Evolutionary conservation across 2,888 invertebrate species (phyloP), one percentile per base, ranked within the genome.

Genomic region (Acheta domesticus): DNA sequence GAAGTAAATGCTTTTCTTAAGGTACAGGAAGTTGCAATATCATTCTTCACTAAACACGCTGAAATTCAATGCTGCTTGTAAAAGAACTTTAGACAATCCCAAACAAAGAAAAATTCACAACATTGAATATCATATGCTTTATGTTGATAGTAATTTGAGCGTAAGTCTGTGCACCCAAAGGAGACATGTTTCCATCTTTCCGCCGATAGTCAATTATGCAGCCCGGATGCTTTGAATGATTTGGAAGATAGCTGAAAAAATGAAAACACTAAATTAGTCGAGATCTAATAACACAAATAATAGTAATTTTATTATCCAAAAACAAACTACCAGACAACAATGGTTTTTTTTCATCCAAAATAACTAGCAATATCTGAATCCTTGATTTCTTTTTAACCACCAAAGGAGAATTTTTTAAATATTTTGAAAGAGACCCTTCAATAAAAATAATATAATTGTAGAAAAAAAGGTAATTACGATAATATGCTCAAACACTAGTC

Each of bases 211-310:
- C 20, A 8, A 36, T 91, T 94, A 96, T 87, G 95, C 96, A 89
- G 95, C 92, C 86, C 96, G 91, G 87, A 96, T 96, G 82, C 96
- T 96, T 87, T 96, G 98, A 85, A 99, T 97, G 85, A 99, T 97
- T 91, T 99, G 98, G 92, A 99, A 98, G 85, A 99, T 92, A 81
- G 98, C 98, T 88, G 89, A 80, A 89, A 90, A 83, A 83, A 84
- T 81, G 83, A 82, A 62, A 36, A 36, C 36, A 36, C 36, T 36
- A 36, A 36, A 36, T 36, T 36, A 36, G 8, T 36, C 4, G 23
- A 23, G 23, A 23, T 4, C 23, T 23, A 4, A 23, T 1, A 23
- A 23, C 23, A 36, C 36, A 36, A 5, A 36, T 23, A 23, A 23
- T 23, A n/a, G n/a, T 4, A 36, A 36, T 36, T 36, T 36, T 36